phyloP scores from a whole-genome alignment of 1,140 invertebrate species.

The Aphaenogaster floridana region DNA sequence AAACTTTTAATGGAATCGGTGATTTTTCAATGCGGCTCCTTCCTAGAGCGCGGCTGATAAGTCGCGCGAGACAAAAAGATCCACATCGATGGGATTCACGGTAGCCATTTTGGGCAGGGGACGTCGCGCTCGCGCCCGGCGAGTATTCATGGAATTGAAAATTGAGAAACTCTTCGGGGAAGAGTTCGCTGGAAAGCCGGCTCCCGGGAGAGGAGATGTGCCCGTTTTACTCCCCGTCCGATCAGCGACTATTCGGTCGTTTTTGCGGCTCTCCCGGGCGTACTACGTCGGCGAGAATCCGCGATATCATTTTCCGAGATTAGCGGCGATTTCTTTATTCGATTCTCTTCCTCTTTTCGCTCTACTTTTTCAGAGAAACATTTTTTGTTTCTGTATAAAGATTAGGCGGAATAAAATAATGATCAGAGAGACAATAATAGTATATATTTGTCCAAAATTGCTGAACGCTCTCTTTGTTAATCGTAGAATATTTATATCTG shows the following conservation, averaged over 20 bases:
- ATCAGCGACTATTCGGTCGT: constrained; percentile 53
- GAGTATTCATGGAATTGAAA: constrained; percentile 65
- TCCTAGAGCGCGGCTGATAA: constrained; percentile 32
- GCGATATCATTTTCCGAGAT: constrained; percentile 63
- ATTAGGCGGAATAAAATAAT: background rate
- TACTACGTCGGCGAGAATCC: constrained; percentile 53
- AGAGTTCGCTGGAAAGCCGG: constrained; percentile 22
- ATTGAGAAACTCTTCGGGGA: constrained; percentile 56
- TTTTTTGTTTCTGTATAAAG: constrained; percentile 22
- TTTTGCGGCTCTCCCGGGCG: constrained; percentile 53
- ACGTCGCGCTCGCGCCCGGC: background rate
- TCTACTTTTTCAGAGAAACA: background rate
- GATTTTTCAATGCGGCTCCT: constrained; percentile 73
- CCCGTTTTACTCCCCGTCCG: constrained; percentile 44
- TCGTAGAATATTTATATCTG: background rate
- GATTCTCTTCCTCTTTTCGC: background rate
- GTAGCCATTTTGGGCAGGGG: constrained; percentile 26
- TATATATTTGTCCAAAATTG: background rate
- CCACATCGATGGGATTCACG: constrained; percentile 44
- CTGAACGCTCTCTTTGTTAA: background rate
- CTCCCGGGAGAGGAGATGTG: constrained; percentile 44
- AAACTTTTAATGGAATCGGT: constrained; percentile 79
- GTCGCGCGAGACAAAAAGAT: constrained; percentile 57
- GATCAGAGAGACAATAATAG: background rate
- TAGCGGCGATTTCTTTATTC: constrained; percentile 46